Percentiles rank a stretch among this genome's conserved stretches.
Evolutionary conservation across 1,140 invertebrate species (phyloP).

Genomic region (Hirudo medicinalis): DNA sequence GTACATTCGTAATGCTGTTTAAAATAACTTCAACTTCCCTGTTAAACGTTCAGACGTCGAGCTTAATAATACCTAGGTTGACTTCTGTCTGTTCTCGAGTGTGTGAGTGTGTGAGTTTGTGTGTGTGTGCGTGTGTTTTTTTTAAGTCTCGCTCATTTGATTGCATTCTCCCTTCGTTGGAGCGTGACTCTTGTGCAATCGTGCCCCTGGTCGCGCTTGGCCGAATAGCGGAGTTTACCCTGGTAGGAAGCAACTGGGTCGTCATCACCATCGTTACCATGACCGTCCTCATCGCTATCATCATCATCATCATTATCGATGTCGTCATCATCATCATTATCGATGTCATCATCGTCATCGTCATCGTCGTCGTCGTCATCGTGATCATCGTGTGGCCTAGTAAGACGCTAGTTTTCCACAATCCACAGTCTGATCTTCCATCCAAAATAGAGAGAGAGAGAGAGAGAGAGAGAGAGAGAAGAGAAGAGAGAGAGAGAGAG

Average conservation of each 20-base stretch:
- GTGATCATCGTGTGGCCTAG: neutral
- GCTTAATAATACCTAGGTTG: too few relatives aligned
- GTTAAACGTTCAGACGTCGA: neutral
- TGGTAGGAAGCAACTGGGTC: neutral
- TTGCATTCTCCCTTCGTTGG: neutral
- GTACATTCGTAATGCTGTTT: too few relatives aligned
- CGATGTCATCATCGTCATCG: constrained; percentile 6
- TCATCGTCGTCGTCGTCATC: neutral
- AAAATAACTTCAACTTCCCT: neutral
- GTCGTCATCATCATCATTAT: constrained; percentile 10
- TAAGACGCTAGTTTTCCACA: neutral
- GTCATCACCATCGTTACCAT: neutral
- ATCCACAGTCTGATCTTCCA: neutral
- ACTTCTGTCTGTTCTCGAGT: too few relatives aligned
- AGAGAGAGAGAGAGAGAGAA: too few relatives aligned
- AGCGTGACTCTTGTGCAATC: neutral
- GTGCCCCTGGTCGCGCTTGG: neutral
- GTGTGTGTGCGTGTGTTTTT: too few relatives aligned
- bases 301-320: neutral
- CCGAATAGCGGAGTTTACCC: neutral
- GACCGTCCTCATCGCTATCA: neutral
- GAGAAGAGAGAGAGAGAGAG: too few relatives aligned
- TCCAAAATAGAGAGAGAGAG: neutral
- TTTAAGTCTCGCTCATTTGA: neutral
- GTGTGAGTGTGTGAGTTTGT: too few relatives aligned